These are phyloP conservation scores for Vulpes lagopus DNA, from an alignment of 2,113 vertebrate genomes.

Conservation along the genomic window DNA sequence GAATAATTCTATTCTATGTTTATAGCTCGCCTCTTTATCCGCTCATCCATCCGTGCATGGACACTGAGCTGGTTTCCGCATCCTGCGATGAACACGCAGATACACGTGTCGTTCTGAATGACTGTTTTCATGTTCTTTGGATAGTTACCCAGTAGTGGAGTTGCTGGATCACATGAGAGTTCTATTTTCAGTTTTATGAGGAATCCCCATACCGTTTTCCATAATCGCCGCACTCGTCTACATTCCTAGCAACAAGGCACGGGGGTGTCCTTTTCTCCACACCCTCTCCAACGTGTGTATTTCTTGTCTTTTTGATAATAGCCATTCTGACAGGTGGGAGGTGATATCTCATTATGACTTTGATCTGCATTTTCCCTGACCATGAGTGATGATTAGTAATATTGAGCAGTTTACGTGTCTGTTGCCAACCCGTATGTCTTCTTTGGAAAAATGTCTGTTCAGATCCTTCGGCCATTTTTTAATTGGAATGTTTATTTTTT, in stretches of 20 bases:
- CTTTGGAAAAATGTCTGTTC: not conserved
- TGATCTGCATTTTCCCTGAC: not conserved
- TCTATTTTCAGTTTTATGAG: not conserved
- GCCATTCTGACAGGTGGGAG: not conserved
- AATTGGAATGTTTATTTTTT: not conserved
- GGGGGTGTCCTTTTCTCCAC: not conserved
- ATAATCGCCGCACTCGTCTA: not conserved
- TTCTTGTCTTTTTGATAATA: not conserved
- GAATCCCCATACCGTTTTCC: not conserved
- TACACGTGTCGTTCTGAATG: not conserved
- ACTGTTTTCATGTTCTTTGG: not conserved
- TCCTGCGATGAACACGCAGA: not conserved
- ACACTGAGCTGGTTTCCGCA: not conserved
- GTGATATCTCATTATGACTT: not conserved
- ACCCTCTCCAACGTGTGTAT: not conserved
- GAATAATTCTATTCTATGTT: not conserved
- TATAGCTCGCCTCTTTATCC: not conserved
- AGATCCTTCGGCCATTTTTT: not conserved
- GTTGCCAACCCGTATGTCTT: not conserved
- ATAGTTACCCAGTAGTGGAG: not conserved
- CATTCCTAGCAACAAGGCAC: not conserved
- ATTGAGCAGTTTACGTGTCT: not conserved
- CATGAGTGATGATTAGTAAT: not conserved
- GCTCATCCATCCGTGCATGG: not conserved
- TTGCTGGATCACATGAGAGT: not conserved